Evolutionary conservation across 2,797 vertebrate genomes (phyloP), one percentile per base, ranked within the genome.

Genomic region (Clarias pachynema): DNA sequence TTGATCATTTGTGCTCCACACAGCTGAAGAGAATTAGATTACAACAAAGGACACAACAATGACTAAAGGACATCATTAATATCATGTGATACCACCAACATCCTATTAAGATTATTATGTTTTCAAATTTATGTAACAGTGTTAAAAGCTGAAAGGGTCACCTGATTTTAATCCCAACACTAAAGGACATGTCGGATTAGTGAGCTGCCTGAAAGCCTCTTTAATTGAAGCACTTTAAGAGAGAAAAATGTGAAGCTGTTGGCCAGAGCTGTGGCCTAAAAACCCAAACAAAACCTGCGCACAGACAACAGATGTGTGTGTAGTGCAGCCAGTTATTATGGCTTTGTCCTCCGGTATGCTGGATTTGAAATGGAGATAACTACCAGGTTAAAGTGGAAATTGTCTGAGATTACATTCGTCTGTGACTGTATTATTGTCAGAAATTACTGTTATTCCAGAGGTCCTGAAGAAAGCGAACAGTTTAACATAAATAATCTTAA

Each of bases 101-200:
- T 59, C 82, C 88, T 74, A 40, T 90, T 86, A 83, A 90, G 87
- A 91, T 79, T 87, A 44, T 53, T 53, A 69, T 37, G 85, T 78
- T 79, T 87, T 74, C 34, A 79, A 37, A 60, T 37, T 93, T 94
- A 92, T 85, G 87, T 91, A 95, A 94, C 82, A 81, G 75, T 56
- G 74, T 65, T 79, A 86, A 65, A 8, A 77, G 88, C 91, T 92
- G 89, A 91, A 89, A 87, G 24, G 68, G 85, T 92, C 89, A 88
- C 89, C 90, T 93, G 92, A 94, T 90, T 90, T 85, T 90, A 94
- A 94, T 92, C 92, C 89, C 88, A 94, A 87, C 89, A 85, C 90
- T 86, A 90, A 88, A 90, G 85, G 84, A 89, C 68, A 29, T 60
- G 56, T 63, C 85, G 86, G 83, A 90, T 93, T 88, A 91, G 82